phyloP scores from a whole-genome alignment of 2,797 vertebrate species.

The Alca torda region DNA sequence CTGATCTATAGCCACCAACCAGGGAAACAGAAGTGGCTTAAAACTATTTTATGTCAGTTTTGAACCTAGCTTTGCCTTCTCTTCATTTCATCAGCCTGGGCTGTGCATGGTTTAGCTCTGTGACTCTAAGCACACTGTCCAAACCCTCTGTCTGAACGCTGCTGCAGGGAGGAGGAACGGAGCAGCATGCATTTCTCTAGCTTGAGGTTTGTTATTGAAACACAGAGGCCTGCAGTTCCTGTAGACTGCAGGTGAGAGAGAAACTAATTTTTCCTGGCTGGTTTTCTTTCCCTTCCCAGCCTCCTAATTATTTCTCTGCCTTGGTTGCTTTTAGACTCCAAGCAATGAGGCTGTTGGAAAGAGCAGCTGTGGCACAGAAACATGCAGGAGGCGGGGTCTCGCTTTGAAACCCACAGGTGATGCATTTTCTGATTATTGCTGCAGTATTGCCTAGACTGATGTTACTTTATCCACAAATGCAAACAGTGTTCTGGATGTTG shows the following conservation, averaged over 20 bases:
- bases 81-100: neutral
- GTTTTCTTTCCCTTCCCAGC: neutral
- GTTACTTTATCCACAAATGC: neutral
- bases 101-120: neutral
- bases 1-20: neutral
- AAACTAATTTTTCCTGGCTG: neutral
- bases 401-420: neutral
- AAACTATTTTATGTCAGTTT: neutral
- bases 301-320: neutral
- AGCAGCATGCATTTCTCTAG: neutral
- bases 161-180: neutral
- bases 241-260: neutral
- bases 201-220: neutral
- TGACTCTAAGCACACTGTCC: neutral
- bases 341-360: neutral
- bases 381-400: neutral
- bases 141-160: neutral
- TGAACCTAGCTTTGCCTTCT: neutral
- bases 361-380: neutral
- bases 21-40: neutral
- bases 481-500: neutral
- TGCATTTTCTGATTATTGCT: neutral
- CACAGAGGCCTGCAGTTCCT: neutral
- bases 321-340: neutral
- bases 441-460: neutral